These are phyloP conservation scores for Seira sanloemensis DNA, from an alignment of 2,888 invertebrate species.

Conservation along the genomic window DNA sequence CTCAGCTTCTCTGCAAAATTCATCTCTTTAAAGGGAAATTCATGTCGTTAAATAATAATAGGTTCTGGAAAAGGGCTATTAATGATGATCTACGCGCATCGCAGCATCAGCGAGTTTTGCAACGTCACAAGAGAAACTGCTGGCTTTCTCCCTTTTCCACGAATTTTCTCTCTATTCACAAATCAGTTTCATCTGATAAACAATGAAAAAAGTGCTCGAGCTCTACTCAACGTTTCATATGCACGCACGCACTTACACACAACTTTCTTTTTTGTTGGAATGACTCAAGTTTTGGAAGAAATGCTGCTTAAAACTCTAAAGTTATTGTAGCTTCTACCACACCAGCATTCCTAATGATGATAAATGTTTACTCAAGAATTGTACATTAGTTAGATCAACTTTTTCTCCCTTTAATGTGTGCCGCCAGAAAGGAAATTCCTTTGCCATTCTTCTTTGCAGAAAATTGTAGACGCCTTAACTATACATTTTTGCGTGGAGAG, in stretches of 20 bases:
- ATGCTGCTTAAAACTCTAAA: not conserved
- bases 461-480: too few relatives aligned
- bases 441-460: not conserved
- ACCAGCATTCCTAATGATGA: conserved; percentile 54
- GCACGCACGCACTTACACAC: not conserved
- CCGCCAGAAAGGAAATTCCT: not conserved
- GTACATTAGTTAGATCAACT: conserved; percentile 49
- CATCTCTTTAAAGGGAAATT: conserved; percentile 41
- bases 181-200: not conserved
- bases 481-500: too few relatives aligned
- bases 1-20: not conserved
- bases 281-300: not conserved
- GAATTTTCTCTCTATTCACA: too few relatives aligned
- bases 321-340: conserved; percentile 21
- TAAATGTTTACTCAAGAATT: conserved; percentile 57
- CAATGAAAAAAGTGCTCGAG: not conserved
- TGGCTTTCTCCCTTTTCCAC: too few relatives aligned
- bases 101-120: not conserved
- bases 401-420: conserved; percentile 17
- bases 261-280: not conserved
- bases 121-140: not conserved
- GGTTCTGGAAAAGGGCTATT: conserved; percentile 28
- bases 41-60: conserved; percentile 21
- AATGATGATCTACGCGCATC: conserved; percentile 34
- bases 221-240: too few relatives aligned